Conservation (phyloP, 1,140 invertebrate genomes). For the Magallana angulata region DNA sequence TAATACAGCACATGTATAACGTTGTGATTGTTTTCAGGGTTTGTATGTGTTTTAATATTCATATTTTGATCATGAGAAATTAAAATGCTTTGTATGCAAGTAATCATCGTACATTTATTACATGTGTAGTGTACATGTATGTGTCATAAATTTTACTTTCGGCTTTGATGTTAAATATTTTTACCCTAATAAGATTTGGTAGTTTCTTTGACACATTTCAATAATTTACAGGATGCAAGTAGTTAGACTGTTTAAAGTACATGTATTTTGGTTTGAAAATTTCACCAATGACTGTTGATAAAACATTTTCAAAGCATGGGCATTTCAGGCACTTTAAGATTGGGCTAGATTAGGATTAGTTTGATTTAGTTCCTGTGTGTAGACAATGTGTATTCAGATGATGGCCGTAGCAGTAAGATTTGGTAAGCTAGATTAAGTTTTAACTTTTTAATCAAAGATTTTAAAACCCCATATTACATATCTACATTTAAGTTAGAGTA, state of each 20-base stretch:
- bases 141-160: no score
- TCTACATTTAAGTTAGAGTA: neutral
- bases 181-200: no score
- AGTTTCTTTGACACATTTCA: no score
- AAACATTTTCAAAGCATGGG: neutral
- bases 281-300: neutral
- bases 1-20: no score
- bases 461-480: neutral
- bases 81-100: no score
- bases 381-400: neutral
- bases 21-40: no score
- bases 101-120: no score
- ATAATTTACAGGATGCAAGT: neutral
- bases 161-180: no score
- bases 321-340: conserved; percentile 34
- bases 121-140: no score
- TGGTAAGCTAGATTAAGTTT: conserved; percentile 11
- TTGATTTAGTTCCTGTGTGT: neutral
- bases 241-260: neutral
- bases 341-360: conserved; percentile 1
- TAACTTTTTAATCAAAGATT: conserved; percentile 21
- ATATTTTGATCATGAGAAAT: no score
- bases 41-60: no score
- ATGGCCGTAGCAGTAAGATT: conserved; percentile 8
- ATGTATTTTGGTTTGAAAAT: neutral